Evolutionary conservation across 1,140 invertebrate genomes (phyloP).

Genomic region (Lordiphosa stackelbergi): DNA sequence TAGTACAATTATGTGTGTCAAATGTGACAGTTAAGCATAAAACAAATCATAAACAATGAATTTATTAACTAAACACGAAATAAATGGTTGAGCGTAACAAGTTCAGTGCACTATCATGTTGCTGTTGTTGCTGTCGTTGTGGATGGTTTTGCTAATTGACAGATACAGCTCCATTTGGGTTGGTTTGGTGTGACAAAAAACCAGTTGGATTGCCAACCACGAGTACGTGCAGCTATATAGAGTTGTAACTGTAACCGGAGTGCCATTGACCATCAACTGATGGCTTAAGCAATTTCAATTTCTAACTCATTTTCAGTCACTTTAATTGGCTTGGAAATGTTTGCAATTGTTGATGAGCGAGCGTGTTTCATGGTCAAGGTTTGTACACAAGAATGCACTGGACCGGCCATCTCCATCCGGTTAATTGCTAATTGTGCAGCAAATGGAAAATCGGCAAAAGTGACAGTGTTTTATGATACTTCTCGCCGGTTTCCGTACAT

Average conservation of each 20-base stretch:
- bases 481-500: conserved; percentile 53
- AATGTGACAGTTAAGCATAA: conserved; percentile 30
- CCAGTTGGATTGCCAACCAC: conserved; percentile 31
- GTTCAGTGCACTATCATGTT: conserved; percentile 62
- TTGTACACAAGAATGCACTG: conserved; percentile 50
- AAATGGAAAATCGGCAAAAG: conserved; percentile 33
- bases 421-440: conserved; percentile 16
- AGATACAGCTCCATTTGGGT: conserved; percentile 58
- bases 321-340: conserved; percentile 60
- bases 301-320: conserved; percentile 55
- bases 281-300: conserved; percentile 58
- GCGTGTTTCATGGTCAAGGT: conserved; percentile 67
- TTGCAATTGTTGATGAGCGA: conserved; percentile 40
- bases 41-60: conserved; percentile 51
- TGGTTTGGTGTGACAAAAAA: conserved; percentile 28
- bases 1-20: conserved; percentile 43
- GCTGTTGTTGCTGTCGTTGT: background rate
- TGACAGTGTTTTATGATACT: conserved; percentile 64
- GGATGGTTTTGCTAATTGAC: conserved; percentile 48
- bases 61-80: conserved; percentile 24
- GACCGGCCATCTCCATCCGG: conserved; percentile 8
- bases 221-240: conserved; percentile 2
- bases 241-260: conserved; percentile 50
- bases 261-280: conserved; percentile 58
- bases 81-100: conserved; percentile 41